phyloP scores from a whole-genome alignment of 2,888 invertebrate genomes.

The Chirona hameri region DNA sequence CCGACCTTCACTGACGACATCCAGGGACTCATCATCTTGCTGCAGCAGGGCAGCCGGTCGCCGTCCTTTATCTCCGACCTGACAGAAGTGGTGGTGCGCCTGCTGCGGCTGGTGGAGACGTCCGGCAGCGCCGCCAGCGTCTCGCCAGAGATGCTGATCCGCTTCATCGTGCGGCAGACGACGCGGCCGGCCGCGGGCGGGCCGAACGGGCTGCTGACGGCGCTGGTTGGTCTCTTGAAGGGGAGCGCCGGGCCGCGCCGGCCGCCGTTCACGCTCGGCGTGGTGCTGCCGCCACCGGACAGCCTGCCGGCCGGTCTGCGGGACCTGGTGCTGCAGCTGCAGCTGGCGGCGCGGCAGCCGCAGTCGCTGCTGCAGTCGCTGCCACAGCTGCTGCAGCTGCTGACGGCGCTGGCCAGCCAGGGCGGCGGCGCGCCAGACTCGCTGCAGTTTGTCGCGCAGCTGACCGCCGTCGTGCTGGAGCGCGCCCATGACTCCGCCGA shows the following conservation, averaged over 20 bases:
- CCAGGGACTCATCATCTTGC: not conserved
- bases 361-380: not conserved
- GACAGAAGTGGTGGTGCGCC: not conserved
- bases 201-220: too few species aligned
- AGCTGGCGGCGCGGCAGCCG: not conserved
- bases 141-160: not conserved
- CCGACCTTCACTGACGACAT: not conserved
- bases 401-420: not conserved
- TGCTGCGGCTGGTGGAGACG: not conserved
- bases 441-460: not conserved
- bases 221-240: too few species aligned
- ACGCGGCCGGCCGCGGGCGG: too few species aligned
- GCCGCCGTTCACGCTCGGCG: not conserved
- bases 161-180: not conserved
- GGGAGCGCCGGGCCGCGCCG: not conserved
- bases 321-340: not conserved
- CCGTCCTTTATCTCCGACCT: not conserved
- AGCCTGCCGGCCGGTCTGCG: not conserved
- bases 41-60: not conserved
- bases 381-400: not conserved
- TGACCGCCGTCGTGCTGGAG: not conserved
- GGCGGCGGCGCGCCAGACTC: not conserved
- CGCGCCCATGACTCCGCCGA: not conserved
- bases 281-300: not conserved
- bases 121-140: not conserved